Base-by-base conservation (phyloP, 2,797 vertebrate genomes). In the Oreonectes daqikongensis region DNA sequence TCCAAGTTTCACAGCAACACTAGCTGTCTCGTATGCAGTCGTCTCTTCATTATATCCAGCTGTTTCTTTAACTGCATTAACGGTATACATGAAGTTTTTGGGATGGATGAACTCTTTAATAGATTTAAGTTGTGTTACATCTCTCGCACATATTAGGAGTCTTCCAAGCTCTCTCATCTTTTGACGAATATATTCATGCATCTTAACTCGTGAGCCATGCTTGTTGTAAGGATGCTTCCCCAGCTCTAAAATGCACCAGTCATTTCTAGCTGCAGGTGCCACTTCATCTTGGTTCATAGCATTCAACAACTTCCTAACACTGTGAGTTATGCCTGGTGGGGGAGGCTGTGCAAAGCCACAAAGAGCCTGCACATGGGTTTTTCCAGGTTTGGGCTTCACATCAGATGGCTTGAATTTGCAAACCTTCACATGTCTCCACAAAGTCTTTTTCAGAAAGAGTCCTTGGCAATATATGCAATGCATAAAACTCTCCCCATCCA, bases 91-190 rank as follows among this genome's bases (percentile, higher is more conserved):
- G 10, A 82, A 71, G 69, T 84, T 81, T 14, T 3, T 55, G 40
- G 83, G 82, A 40, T 20, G 40, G 44, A 85, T 55, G 44, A 81
- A 79, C 17, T 81, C 70, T 50, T 78, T 55, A 15, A 81, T 69
- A 10, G 40, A 81, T 46, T 68, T 86, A 38, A 85, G 28, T 1
- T 67, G 28, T 18, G 79, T 83, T 0, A 4, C 69, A 26, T 77
- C 72, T n/a, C 69, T 81, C 38, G 78, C 65, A 40, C 48, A 71
- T 53, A 82, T 5, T 9, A 81, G 72, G n/a, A 85, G 79, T 24
- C 84, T 81, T n/a, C 82, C 83, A n/a, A 85, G 57, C 55, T 84
- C 72, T 50, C 84, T 75, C 59, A 83, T 6, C 9, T 84, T 88
- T 38, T 85, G 81, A 0, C 30, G n/a, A 26, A 86, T 82, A 2